Base-by-base conservation (phyloP, 2,888 invertebrate genomes). In the Polyploca ridens region DNA sequence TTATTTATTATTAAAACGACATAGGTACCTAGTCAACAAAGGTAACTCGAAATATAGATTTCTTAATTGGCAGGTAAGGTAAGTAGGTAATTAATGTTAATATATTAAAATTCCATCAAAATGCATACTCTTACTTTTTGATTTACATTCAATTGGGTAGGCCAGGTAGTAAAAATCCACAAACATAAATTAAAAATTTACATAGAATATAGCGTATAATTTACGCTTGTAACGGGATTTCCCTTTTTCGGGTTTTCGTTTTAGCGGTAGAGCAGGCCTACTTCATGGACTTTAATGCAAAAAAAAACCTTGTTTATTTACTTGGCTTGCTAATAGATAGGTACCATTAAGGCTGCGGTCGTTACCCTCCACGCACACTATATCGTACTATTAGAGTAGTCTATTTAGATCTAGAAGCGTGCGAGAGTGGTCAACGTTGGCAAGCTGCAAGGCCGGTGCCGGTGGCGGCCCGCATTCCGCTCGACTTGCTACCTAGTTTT, bases 371-470 rank as follows among this genome's bases (percentile, higher is more conserved):
- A 70, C 73, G 69, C 66, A 76, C 74, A 74, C 72, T 78, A 79
- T 82, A 76, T 76, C 76, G 77, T 79, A 81, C 79, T 54, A 54
- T 19, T 54, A 54, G 19, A 10, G 54, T 19, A 49, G n/a, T n/a
- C 83, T 85, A 84, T 84, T 86, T 83, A 78, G 83, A 85, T 86
- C 79, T 87, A 78, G 83, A 78, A 84, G 82, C 85, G 85, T 83
- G 83, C 83, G 84, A 87, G 90, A 90, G 90, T 91, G 90, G 91
- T 90, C 91, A 90, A 85, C 81, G 85, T 87, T 89, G 90, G 90
- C 89, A 87, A 89, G 90, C 88, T 85, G 87, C 93, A 92, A 91
- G 92, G 92, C 90, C 91, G 89, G 84, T 87, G 85, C 83, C 76
- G 77, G 79, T 64, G 73, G 78, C 86, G 85, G 85, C 81, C 90